These are phyloP conservation scores for Ceyx erithaca DNA, from an alignment of 2,797 vertebrate species.

Conservation along the genomic window DNA sequence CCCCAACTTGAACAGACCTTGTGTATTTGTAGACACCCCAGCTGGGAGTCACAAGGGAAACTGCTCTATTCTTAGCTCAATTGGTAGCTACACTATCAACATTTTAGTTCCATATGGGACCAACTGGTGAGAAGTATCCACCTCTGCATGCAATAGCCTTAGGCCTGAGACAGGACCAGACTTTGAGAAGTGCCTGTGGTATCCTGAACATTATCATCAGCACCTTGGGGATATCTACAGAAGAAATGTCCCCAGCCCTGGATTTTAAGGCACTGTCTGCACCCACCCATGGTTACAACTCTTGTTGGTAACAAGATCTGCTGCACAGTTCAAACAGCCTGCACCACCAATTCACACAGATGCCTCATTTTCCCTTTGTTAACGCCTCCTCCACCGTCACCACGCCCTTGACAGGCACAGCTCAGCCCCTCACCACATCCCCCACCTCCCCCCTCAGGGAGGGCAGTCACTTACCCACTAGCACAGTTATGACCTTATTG, in stretches of 20 bases:
- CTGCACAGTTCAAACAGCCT: neutral
- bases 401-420: neutral
- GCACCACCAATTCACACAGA: neutral
- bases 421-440: neutral
- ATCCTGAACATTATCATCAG: neutral
- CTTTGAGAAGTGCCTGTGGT: neutral
- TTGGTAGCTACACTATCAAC: neutral
- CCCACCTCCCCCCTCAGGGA: accelerated
- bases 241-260: accelerated
- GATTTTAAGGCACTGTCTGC: neutral
- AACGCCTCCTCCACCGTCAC: neutral
- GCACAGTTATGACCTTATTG: conserved; percentile 97
- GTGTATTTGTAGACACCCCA: neutral
- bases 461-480: conserved; percentile 87
- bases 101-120: neutral
- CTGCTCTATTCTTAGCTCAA: neutral
- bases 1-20: neutral
- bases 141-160: accelerated
- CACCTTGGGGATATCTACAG: neutral
- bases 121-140: neutral
- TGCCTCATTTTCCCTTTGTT: neutral
- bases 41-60: neutral
- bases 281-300: neutral
- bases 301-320: neutral
- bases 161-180: neutral